Conservation (phyloP, 2,113 vertebrate genomes). For the Varanus komodoensis region DNA sequence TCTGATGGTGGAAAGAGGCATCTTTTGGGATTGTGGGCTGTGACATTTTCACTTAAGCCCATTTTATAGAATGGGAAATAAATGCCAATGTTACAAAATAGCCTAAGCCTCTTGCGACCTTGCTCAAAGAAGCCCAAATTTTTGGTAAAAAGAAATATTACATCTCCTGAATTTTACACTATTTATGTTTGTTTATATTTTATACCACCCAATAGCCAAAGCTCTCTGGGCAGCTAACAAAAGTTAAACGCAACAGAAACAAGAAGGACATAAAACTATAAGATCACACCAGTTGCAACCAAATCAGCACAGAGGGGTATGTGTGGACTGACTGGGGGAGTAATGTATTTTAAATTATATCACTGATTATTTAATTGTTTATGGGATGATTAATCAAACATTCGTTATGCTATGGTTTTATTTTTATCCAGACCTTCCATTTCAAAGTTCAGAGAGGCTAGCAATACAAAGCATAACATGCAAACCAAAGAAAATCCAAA, state of each 20-base stretch:
- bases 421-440: neutral
- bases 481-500: neutral
- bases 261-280: too few species aligned
- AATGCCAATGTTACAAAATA: neutral
- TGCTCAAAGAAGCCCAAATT: neutral
- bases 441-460: neutral
- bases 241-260: too few species aligned
- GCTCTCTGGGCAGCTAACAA: too few species aligned
- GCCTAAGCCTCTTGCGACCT: neutral
- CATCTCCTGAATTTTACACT: neutral
- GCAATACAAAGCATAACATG: neutral
- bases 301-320: too few species aligned
- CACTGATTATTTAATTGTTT: neutral
- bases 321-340: too few species aligned
- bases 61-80: neutral
- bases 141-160: neutral
- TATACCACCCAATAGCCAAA: too few species aligned
- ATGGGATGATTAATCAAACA: neutral
- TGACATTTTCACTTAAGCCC: neutral
- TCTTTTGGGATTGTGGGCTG: neutral
- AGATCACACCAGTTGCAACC: too few species aligned
- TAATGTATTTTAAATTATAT: neutral
- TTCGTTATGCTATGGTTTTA: neutral
- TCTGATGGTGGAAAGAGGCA: neutral
- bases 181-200: too few species aligned